phyloP scores from a whole-genome alignment of 2,888 invertebrate genomes.

The Lepidochitona cinerea region DNA sequence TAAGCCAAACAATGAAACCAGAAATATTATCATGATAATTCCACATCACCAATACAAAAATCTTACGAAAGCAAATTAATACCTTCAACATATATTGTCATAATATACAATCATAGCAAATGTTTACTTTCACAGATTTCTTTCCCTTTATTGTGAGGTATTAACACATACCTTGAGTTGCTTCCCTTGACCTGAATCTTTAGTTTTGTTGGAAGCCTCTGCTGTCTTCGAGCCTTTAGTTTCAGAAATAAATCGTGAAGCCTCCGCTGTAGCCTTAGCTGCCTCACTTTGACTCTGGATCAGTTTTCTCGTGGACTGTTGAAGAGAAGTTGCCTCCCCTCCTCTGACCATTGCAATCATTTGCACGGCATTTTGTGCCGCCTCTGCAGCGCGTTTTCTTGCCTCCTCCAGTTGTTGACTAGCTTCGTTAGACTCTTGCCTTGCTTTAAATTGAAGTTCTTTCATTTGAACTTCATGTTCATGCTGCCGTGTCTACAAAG shows the following conservation, averaged over 20 bases:
- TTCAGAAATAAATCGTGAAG: constrained; percentile 49
- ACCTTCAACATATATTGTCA: no score
- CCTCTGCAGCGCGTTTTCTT: constrained; percentile 23
- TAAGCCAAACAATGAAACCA: no score
- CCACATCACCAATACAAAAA: no score
- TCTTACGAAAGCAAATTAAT: no score
- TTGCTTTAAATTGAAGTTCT: constrained; percentile 51
- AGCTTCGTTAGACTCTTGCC: constrained; percentile 54
- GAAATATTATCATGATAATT: no score
- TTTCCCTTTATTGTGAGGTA: no score
- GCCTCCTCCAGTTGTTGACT: constrained; percentile 51
- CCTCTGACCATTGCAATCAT: constrained; percentile 13
- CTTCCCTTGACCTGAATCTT: no score
- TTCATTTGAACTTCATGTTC: constrained; percentile 55
- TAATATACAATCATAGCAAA: no score
- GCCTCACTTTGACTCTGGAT: constrained; percentile 51
- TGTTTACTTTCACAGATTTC: no score
- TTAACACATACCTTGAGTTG: no score
- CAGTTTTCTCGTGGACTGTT: constrained; percentile 40
- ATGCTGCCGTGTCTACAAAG: constrained; percentile 60
- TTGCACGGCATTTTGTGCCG: constrained; percentile 14
- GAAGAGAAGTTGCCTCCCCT: constrained; percentile 38
- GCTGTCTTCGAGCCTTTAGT: no score
- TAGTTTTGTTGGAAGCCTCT: no score
- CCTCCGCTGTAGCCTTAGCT: constrained; percentile 54